Evolutionary conservation across 2,888 invertebrate genomes (phyloP).

Genomic region (Myathropa florea): DNA sequence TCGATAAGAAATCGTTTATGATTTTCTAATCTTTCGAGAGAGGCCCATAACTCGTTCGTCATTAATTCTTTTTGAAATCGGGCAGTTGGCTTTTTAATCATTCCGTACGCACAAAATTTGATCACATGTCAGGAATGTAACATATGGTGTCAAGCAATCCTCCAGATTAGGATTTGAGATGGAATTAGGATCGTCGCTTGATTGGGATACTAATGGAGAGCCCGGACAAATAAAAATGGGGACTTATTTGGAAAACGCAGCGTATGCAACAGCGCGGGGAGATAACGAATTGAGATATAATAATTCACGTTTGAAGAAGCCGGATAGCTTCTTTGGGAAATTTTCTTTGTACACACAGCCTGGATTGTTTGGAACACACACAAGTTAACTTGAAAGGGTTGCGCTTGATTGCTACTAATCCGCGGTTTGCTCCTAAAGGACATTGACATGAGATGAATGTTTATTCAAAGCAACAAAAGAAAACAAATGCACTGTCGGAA

Average conservation of each 20-base stretch:
- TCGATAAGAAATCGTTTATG: conserved; percentile 4
- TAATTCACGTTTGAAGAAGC: background rate
- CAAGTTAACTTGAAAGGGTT: background rate
- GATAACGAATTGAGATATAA: background rate
- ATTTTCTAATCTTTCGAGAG: background rate
- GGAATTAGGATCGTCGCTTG: background rate
- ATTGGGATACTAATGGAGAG: background rate
- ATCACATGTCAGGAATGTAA: background rate
- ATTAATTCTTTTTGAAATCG: background rate
- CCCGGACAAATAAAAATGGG: background rate
- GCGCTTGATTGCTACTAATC: background rate
- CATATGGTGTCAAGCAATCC: background rate
- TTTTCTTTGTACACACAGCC: background rate
- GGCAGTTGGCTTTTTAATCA: conserved; percentile 4
- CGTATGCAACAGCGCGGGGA: background rate
- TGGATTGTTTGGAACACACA: background rate
- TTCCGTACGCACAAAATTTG: background rate
- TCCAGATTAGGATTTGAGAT: conserved; percentile 3
- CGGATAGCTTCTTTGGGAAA: background rate
- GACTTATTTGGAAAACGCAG: background rate
- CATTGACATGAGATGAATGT: background rate
- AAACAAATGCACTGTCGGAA: background rate
- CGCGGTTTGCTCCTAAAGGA: background rate
- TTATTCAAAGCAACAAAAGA: background rate
- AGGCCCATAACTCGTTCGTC: conserved; percentile 1